Conservation (phyloP, 2,113 vertebrate species). For the Zapus hudsonius region DNA sequence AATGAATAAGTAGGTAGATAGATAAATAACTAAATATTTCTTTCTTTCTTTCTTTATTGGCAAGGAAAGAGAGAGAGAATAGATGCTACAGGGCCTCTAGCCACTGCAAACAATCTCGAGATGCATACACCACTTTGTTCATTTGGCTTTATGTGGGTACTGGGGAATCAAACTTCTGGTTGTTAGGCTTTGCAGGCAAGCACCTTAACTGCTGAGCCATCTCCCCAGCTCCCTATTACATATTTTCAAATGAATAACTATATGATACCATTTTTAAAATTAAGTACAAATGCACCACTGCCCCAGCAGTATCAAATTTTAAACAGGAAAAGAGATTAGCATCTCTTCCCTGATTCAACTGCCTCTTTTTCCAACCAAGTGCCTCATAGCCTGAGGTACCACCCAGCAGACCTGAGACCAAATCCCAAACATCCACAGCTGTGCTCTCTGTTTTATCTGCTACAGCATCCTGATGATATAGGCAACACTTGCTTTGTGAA, state of each 20-base stretch:
- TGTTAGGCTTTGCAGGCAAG: too few species aligned
- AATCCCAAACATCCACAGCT: not conserved
- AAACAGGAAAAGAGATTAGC: not conserved
- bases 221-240: not conserved
- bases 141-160: too few species aligned
- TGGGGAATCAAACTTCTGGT: too few species aligned
- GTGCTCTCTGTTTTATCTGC: not conserved
- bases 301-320: not conserved
- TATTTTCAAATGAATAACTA: constrained; percentile 24
- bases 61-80: too few species aligned
- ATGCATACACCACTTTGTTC: too few species aligned
- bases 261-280: not conserved
- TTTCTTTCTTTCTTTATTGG: too few species aligned
- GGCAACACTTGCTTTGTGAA: not conserved
- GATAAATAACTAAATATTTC: too few species aligned
- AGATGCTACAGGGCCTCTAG: too few species aligned
- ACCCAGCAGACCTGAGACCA: not conserved
- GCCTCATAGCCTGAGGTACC: not conserved
- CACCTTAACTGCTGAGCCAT: too few species aligned
- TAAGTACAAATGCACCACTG: not conserved
- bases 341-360: not conserved
- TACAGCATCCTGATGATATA: not conserved
- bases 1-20: too few species aligned
- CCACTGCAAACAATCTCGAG: too few species aligned
- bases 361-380: not conserved